Percentiles rank a stretch among this genome's conserved stretches.
Evolutionary conservation across 1,140 invertebrate species (phyloP).

Genomic region (Rhagoletis pomonella): DNA sequence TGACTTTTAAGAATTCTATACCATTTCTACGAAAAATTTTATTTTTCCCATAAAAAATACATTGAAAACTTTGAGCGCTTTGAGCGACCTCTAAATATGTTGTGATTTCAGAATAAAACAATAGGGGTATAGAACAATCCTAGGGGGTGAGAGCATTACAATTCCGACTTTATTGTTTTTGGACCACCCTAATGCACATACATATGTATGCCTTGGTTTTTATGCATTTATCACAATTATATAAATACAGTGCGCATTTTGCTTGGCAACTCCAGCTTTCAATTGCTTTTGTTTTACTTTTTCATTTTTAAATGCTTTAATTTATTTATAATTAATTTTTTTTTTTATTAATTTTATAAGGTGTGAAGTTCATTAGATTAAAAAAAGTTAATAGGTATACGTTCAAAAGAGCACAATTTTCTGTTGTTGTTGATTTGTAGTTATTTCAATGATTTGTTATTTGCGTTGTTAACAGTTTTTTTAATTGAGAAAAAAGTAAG

Average conservation of each 20-base stretch:
- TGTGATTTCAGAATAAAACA: too few relatives aligned
- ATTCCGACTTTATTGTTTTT: too few relatives aligned
- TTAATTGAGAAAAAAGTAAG: neutral
- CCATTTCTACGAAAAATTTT: too few relatives aligned
- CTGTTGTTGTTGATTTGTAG: neutral
- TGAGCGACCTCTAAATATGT: too few relatives aligned
- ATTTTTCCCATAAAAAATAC: too few relatives aligned
- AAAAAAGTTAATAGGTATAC: neutral
- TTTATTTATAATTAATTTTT: neutral
- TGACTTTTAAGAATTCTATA: too few relatives aligned
- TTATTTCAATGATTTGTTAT: neutral
- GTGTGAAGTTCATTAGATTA: conserved; percentile 43
- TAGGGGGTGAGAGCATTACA: too few relatives aligned
- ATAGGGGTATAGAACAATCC: too few relatives aligned
- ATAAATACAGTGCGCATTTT: neutral
- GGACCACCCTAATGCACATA: too few relatives aligned
- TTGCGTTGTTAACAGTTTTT: neutral
- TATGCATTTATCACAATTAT: neutral
- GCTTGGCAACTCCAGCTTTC: neutral
- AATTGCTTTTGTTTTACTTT: neutral
- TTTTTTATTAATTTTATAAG: conserved; percentile 5
- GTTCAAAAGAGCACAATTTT: neutral
- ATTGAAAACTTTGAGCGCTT: too few relatives aligned
- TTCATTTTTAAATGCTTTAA: neutral
- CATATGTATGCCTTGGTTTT: neutral